A percentile compares a stretch with the other conserved stretches of the same genome.
phyloP scores from a whole-genome alignment of 2,888 invertebrate species.

The Heliconius erato region DNA sequence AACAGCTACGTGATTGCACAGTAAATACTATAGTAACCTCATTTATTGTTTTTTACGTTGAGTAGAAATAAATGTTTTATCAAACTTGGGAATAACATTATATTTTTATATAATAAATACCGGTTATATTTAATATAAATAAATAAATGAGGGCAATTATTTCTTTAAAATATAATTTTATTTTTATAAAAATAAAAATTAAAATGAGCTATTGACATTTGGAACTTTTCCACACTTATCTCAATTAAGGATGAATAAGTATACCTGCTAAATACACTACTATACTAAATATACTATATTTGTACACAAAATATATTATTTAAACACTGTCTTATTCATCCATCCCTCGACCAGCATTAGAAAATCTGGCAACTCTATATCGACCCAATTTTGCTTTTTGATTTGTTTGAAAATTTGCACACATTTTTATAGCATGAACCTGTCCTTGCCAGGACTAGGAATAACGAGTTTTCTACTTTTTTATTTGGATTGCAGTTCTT shows the following conservation, averaged over 20 bases:
- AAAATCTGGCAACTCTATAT: not conserved
- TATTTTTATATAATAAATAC: not conserved
- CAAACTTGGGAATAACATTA: not conserved
- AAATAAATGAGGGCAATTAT: no score
- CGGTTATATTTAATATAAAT: not conserved
- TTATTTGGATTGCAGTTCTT: not conserved
- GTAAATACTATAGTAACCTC: constrained; percentile 65
- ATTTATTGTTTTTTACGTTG: constrained; percentile 69
- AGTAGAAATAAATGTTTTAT: constrained; percentile 37
- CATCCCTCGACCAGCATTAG: not conserved
- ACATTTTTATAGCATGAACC: not conserved
- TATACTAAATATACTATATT: no score
- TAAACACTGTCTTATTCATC: not conserved
- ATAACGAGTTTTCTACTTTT: not conserved
- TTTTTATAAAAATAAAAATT: not conserved
- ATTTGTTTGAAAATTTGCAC: not conserved
- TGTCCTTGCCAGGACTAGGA: not conserved
- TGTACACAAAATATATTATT: not conserved
- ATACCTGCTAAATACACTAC: no score
- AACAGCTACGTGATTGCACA: constrained; percentile 71
- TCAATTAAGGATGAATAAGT: no score
- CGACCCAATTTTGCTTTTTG: not conserved
- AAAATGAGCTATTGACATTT: not conserved
- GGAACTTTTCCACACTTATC: not conserved
- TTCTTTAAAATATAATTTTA: no score